Conservation (phyloP, 2,113 vertebrate genomes). For the Peucedramus taeniatus region DNA sequence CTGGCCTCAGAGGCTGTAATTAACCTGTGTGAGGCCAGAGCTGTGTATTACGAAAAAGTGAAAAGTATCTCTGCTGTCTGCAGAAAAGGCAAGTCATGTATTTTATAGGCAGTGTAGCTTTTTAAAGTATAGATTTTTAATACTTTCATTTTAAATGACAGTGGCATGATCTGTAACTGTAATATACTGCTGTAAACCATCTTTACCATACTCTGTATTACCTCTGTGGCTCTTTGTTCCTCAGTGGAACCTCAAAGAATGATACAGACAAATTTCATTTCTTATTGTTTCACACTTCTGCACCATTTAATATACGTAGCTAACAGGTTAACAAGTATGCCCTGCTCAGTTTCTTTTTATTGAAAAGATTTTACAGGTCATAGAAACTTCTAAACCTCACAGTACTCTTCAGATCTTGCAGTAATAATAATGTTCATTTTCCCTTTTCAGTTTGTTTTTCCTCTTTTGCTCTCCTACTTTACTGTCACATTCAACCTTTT, state of each 20-base stretch:
- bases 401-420: background rate
- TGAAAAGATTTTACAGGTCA: background rate
- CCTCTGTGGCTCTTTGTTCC: background rate
- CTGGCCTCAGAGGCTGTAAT: slow-evolving; percentile 2
- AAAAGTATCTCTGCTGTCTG: background rate
- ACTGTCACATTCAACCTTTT: background rate
- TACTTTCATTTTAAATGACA: slow-evolving; percentile 8
- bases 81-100: background rate
- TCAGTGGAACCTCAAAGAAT: background rate
- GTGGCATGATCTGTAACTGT: slow-evolving; percentile 14
- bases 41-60: background rate
- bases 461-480: background rate
- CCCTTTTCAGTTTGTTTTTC: background rate
- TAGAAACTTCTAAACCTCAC: background rate
- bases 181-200: background rate
- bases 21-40: background rate
- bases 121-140: slow-evolving; percentile 1
- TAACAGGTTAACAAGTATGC: slow-evolving; percentile 1
- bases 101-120: background rate
- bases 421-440: background rate
- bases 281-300: background rate
- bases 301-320: background rate
- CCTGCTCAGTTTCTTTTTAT: background rate
- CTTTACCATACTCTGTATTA: background rate
- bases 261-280: background rate